phyloP scores from a whole-genome alignment of 2,113 vertebrate species.

The Myxocyprinus asiaticus region DNA sequence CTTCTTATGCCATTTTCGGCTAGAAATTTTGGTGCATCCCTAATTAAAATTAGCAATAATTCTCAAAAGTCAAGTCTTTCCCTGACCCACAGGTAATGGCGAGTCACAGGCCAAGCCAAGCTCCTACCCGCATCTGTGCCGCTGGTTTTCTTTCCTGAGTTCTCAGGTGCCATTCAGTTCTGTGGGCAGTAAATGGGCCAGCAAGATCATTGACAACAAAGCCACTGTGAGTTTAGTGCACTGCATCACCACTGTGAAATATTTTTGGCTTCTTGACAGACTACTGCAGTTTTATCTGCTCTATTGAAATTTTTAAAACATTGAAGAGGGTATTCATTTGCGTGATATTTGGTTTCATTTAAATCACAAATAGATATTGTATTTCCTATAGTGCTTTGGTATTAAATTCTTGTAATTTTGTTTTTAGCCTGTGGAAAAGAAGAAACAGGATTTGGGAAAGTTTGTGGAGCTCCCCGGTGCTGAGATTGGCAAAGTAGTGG shows the following conservation, averaged over 20 bases:
- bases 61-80: background rate
- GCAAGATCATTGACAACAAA: constrained; percentile 58
- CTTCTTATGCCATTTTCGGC: too few relatives aligned
- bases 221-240: constrained; percentile 61
- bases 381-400: too few relatives aligned
- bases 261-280: too few relatives aligned
- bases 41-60: background rate
- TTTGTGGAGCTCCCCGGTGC: constrained; percentile 96
- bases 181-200: constrained; percentile 80
- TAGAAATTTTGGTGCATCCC: background rate
- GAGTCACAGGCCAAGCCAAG: constrained; percentile 71
- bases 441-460: constrained; percentile 91
- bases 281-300: too few relatives aligned
- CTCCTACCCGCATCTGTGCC: constrained; percentile 79
- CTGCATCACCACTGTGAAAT: too few relatives aligned
- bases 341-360: too few relatives aligned
- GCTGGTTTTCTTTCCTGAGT: constrained; percentile 92
- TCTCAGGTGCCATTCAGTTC: constrained; percentile 80
- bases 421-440: constrained; percentile 81
- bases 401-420: background rate
- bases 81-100: constrained; percentile 71
- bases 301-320: too few relatives aligned
- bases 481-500: constrained; percentile 95
- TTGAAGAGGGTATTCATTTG: too few relatives aligned
- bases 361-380: too few relatives aligned